These are phyloP conservation scores for Malurus splendens DNA, from an alignment of 2,797 vertebrate genomes.

Conservation along the genomic window DNA sequence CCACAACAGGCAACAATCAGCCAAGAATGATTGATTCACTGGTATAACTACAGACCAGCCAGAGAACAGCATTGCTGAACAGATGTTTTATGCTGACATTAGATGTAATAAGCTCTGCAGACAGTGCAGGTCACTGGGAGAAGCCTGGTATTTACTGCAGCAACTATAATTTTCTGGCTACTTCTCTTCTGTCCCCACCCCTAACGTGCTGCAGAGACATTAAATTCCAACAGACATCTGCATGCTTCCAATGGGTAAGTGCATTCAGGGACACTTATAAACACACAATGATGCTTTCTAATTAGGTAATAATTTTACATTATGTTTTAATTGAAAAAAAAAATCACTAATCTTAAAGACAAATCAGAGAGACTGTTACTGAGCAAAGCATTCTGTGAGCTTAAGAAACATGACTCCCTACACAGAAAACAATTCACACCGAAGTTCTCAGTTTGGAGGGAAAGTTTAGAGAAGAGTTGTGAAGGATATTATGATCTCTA, in stretches of 20 bases:
- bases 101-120: constrained; percentile 18
- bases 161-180: constrained; percentile 32
- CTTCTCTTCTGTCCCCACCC: constrained; percentile 24
- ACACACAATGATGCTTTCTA: constrained; percentile 16
- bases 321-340: not conserved
- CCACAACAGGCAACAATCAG: not conserved
- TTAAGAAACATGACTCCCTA: not conserved
- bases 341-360: not conserved
- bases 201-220: not conserved
- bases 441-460: not conserved
- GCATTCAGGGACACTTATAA: not conserved
- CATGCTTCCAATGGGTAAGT: not conserved
- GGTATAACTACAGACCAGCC: not conserved
- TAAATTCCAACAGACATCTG: constrained; percentile 42
- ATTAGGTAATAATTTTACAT: not conserved
- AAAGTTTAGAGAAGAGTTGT: not conserved
- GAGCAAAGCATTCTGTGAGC: not conserved
- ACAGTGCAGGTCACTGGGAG: constrained; percentile 12
- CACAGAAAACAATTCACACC: not conserved
- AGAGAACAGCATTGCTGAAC: not conserved
- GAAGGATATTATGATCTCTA: not conserved
- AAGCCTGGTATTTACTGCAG: constrained; percentile 41
- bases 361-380: not conserved
- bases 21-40: not conserved
- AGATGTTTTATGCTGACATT: constrained; percentile 2